These are phyloP conservation scores for Automeris io DNA, from an alignment of 2,888 invertebrate genomes.

Conservation along the genomic window DNA sequence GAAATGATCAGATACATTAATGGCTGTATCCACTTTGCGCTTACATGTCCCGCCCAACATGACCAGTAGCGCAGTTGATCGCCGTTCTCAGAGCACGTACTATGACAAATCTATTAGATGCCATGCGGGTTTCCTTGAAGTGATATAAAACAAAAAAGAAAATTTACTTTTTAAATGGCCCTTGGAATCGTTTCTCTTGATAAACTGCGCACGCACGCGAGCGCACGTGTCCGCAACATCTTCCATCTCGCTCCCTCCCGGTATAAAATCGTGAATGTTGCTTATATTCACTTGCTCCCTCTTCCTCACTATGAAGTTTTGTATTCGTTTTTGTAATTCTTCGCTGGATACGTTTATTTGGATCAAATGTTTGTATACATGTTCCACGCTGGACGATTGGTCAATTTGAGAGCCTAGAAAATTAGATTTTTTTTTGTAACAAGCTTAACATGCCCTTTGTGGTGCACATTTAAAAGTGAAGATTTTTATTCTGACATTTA, in stretches of 20 bases:
- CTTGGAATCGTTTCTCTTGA: constrained; percentile 84
- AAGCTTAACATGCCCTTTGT: too few species aligned
- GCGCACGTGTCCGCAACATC: constrained; percentile 80
- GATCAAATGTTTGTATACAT: constrained; percentile 62
- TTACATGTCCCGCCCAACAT: too few species aligned
- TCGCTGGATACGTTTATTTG: constrained; percentile 82
- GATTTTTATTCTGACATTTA: too few species aligned
- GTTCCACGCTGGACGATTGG: constrained; percentile 16
- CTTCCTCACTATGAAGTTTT: constrained; percentile 85
- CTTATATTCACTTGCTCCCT: constrained; percentile 82
- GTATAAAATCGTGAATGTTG: constrained; percentile 86
- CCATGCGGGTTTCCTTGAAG: too few species aligned
- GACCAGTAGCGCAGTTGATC: too few species aligned
- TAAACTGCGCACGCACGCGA: constrained; percentile 83
- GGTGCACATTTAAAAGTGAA: too few species aligned
- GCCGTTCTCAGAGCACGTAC: too few species aligned
- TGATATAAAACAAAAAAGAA: neutral
- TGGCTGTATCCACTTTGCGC: too few species aligned
- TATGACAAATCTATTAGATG: too few species aligned
- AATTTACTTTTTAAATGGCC: constrained; percentile 86
- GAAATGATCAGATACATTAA: too few species aligned
- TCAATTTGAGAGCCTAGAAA: constrained; percentile 27
- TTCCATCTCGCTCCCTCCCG: constrained; percentile 44
- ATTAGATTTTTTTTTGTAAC: too few species aligned
- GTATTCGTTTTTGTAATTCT: constrained; percentile 82